These are phyloP conservation scores for Camponotus vicinus DNA, from an alignment of 1,140 invertebrate species.

Conservation along the genomic window DNA sequence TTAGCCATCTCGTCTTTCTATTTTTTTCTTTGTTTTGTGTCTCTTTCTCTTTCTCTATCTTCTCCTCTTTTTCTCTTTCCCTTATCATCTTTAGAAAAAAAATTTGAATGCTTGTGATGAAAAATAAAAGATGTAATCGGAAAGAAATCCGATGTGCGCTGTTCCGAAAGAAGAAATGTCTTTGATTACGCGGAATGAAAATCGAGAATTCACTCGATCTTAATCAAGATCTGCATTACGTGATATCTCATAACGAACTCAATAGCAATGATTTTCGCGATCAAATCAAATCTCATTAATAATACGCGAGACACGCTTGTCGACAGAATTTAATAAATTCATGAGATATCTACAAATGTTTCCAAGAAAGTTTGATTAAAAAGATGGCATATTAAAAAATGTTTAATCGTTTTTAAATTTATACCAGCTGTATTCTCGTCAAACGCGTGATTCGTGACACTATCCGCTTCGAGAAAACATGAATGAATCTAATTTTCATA, in stretches of 20 bases:
- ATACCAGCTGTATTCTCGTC: slow-evolving; percentile 1
- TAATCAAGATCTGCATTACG: slow-evolving; percentile 25
- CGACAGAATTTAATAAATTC: background rate
- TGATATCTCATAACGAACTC: slow-evolving; percentile 7
- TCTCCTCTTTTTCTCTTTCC: background rate
- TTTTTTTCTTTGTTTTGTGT: background rate
- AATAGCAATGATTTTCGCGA: background rate
- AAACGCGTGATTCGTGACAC: slow-evolving; percentile 74
- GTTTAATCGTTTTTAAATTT: slow-evolving; percentile 23
- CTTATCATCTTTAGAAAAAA: slow-evolving; percentile 54
- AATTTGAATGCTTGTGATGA: slow-evolving; percentile 42
- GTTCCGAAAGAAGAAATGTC: slow-evolving; percentile 23
- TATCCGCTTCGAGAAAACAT: slow-evolving; percentile 32
- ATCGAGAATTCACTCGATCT: slow-evolving; percentile 33
- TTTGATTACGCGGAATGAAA: slow-evolving; percentile 29
- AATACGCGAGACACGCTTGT: background rate
- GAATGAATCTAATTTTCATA: background rate
- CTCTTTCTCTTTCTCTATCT: background rate
- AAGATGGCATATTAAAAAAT: background rate
- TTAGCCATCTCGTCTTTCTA: slow-evolving; percentile 54
- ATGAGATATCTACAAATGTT: background rate
- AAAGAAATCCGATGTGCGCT: slow-evolving; percentile 38
- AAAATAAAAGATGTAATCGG: slow-evolving; percentile 35
- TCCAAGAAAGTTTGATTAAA: background rate
- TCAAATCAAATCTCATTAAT: background rate